Percentiles rank a stretch among this genome's conserved stretches.
These are phyloP conservation scores for Halictus rubicundus DNA, from an alignment of 1,140 invertebrate species.

Conservation along the genomic window DNA sequence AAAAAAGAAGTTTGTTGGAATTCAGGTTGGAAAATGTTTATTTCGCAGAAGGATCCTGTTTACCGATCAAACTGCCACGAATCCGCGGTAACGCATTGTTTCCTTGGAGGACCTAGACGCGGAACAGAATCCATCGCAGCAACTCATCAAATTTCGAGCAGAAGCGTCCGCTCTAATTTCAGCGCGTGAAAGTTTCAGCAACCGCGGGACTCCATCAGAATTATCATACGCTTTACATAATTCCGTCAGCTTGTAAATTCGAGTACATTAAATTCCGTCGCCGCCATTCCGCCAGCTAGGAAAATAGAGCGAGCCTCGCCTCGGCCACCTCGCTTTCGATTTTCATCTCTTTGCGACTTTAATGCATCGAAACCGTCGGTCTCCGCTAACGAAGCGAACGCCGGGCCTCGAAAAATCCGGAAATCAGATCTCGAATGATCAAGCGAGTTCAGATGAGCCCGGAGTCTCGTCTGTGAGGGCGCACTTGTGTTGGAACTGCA, in stretches of 20 bases:
- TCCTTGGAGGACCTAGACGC: background rate
- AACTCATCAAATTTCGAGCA: conserved; percentile 1
- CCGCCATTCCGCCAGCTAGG: background rate
- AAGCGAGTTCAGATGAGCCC: too few species aligned
- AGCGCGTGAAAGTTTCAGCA: background rate
- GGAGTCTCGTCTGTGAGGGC: too few species aligned
- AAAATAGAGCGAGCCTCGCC: background rate
- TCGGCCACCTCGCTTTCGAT: background rate
- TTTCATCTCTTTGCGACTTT: background rate
- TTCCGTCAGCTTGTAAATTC: background rate
- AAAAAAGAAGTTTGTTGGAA: too few species aligned
- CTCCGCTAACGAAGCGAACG: too few species aligned
- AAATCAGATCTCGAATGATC: too few species aligned
- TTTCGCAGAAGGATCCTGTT: too few species aligned
- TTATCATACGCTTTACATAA: conserved; percentile 16
- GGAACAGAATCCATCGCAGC: background rate
- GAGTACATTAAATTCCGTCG: background rate
- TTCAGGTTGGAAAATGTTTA: too few species aligned
- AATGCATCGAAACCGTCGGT: background rate
- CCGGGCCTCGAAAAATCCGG: too few species aligned
- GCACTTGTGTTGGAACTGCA: too few species aligned
- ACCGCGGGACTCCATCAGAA: background rate
- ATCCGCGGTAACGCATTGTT: background rate
- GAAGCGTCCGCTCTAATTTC: background rate
- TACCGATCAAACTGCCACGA: too few species aligned